Percentiles rank a stretch among this genome's conserved stretches.
Conservation (phyloP, 1,140 invertebrate genomes). For the Macrosteles quadrilineatus region DNA sequence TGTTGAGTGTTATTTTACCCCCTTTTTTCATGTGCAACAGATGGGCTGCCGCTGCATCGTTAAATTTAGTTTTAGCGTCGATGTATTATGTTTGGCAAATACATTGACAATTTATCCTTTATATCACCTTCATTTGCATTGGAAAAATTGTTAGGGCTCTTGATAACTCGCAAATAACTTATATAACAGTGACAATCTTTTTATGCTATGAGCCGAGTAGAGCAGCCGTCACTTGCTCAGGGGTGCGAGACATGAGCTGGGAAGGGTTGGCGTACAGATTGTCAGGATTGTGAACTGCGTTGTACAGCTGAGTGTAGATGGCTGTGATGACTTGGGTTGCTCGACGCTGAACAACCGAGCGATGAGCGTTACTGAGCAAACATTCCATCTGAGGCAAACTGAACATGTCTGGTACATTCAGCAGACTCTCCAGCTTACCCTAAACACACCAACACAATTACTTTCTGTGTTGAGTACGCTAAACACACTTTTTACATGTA, state of each 20-base stretch:
- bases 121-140: too few relatives aligned
- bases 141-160: background rate
- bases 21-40: too few relatives aligned
- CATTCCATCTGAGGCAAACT: constrained; percentile 83
- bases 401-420: constrained; percentile 76
- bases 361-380: constrained; percentile 75
- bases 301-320: constrained; percentile 86
- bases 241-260: constrained; percentile 68
- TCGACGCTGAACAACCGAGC: constrained; percentile 72
- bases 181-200: background rate
- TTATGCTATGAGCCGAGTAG: constrained; percentile 41
- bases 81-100: too few relatives aligned
- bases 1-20: too few relatives aligned
- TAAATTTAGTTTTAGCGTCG: too few relatives aligned
- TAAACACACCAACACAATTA: constrained; percentile 49
- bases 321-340: constrained; percentile 84
- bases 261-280: constrained; percentile 77
- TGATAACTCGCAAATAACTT: background rate
- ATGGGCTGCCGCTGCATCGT: too few relatives aligned
- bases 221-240: constrained; percentile 70
- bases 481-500: too few relatives aligned
- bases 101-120: background rate
- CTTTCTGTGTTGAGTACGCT: too few relatives aligned
- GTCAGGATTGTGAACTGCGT: constrained; percentile 69
- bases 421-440: constrained; percentile 77